Evolutionary conservation across 2,113 vertebrate species (phyloP).

Genomic region (Zeus faber): DNA sequence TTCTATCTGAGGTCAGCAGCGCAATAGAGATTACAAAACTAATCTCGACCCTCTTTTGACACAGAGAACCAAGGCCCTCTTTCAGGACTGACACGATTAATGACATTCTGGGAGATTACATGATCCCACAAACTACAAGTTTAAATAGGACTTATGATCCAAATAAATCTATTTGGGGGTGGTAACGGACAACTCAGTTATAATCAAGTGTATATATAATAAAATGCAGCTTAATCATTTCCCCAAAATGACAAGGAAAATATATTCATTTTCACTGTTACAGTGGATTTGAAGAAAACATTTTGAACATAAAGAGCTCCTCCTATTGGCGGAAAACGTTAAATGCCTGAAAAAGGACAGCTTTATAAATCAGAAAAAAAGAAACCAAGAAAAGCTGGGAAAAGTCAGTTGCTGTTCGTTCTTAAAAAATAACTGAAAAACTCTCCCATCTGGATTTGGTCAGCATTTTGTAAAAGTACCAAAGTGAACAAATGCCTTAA

Average conservation of each 20-base stretch:
- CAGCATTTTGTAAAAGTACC: no score
- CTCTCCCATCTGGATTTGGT: no score
- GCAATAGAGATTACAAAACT: conserved; percentile 53
- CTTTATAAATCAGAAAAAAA: no score
- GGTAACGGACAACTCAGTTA: conserved; percentile 21
- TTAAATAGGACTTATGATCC: conserved; percentile 32
- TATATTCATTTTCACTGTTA: no score
- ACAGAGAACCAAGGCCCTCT: conserved; percentile 49
- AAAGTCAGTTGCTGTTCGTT: no score
- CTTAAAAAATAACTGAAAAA: no score
- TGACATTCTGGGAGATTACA: conserved; percentile 53
- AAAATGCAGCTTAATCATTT: no score
- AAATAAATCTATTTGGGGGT: conserved; percentile 30
- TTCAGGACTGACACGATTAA: conserved; percentile 53
- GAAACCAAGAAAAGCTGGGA: no score
- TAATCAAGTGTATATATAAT: conserved; percentile 23
- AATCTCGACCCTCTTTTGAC: conserved; percentile 50
- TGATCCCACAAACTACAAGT: conserved; percentile 39
- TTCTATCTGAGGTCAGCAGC: conserved; percentile 37
- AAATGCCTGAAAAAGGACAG: no score
- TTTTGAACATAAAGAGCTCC: conserved; percentile 54
- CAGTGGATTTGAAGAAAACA: no score
- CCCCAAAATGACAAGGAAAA: no score
- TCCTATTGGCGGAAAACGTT: conserved; percentile 53
- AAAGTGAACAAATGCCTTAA: no score